Conservation (phyloP, 2,888 invertebrate genomes). For the Nemotelus nigrinus region DNA sequence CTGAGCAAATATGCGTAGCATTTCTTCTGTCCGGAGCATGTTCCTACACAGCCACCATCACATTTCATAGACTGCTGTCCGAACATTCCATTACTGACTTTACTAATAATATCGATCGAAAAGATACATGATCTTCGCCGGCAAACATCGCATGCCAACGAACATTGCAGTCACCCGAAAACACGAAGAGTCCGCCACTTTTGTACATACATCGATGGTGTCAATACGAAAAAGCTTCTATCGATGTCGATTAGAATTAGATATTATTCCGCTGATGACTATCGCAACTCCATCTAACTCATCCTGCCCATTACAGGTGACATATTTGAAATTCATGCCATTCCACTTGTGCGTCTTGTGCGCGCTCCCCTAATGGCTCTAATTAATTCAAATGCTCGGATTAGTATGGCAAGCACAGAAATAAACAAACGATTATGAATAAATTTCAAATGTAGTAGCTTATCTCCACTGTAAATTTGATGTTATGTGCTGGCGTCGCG, state of each 20-base stretch:
- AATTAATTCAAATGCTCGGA: slow-evolving; percentile 44
- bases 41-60: too few relatives aligned
- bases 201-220: background rate
- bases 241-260: slow-evolving; percentile 15
- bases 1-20: background rate
- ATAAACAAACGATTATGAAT: slow-evolving; percentile 44
- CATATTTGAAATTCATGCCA: slow-evolving; percentile 40
- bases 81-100: slow-evolving; percentile 22
- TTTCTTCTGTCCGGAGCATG: background rate
- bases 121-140: background rate
- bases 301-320: slow-evolving; percentile 5
- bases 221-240: slow-evolving; percentile 16
- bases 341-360: slow-evolving; percentile 16
- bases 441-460: slow-evolving; percentile 39
- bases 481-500: slow-evolving; percentile 19
- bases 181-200: background rate
- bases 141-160: background rate
- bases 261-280: slow-evolving; percentile 17
- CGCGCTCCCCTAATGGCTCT: slow-evolving; percentile 33
- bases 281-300: background rate
- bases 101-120: slow-evolving; percentile 19
- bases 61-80: background rate
- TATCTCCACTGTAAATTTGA: slow-evolving; percentile 29
- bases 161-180: background rate
- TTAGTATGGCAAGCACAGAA: slow-evolving; percentile 39